Conservation (phyloP, 2,888 invertebrate species). For the Drosophila leonis region DNA sequence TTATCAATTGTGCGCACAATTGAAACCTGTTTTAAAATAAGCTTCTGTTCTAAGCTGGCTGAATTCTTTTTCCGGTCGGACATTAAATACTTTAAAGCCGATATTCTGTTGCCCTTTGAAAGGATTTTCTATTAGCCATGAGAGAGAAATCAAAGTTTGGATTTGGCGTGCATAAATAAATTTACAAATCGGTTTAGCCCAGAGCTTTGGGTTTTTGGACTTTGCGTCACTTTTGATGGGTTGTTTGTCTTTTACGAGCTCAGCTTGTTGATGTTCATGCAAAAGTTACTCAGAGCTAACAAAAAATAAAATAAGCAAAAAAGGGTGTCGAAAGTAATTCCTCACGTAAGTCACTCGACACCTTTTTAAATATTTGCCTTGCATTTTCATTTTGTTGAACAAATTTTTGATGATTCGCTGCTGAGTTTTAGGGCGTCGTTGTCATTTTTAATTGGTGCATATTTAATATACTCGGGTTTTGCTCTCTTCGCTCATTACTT, state of each 20-base stretch:
- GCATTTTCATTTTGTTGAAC: conserved; percentile 54
- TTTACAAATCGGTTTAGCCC: conserved; percentile 66
- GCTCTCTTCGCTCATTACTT: conserved; percentile 57
- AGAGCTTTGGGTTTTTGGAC: conserved; percentile 33
- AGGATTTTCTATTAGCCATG: conserved; percentile 27
- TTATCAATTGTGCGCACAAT: conserved; percentile 9
- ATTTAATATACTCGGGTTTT: conserved; percentile 59
- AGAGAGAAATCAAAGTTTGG: conserved; percentile 26
- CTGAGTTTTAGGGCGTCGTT: conserved; percentile 51
- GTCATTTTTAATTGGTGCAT: conserved; percentile 79
- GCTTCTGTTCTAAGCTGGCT: conserved; percentile 14
- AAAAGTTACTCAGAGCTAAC: conserved; percentile 57
- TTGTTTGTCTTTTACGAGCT: conserved; percentile 68
- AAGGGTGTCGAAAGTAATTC: conserved; percentile 60
- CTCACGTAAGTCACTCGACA: conserved; percentile 41
- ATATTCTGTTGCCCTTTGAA: conserved; percentile 12
- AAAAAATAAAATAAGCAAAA: conserved; percentile 15
- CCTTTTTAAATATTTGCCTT: conserved; percentile 71
- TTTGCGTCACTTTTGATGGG: conserved; percentile 49
- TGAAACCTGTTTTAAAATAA: conserved; percentile 14
- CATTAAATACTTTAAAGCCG: conserved; percentile 45
- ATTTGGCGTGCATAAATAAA: conserved; percentile 56
- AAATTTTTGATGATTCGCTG: conserved; percentile 63
- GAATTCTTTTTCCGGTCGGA: conserved; percentile 1
- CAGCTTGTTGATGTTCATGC: conserved; percentile 55